Conservation (phyloP, 2,113 vertebrate genomes). For the Semnornis frantzii region DNA sequence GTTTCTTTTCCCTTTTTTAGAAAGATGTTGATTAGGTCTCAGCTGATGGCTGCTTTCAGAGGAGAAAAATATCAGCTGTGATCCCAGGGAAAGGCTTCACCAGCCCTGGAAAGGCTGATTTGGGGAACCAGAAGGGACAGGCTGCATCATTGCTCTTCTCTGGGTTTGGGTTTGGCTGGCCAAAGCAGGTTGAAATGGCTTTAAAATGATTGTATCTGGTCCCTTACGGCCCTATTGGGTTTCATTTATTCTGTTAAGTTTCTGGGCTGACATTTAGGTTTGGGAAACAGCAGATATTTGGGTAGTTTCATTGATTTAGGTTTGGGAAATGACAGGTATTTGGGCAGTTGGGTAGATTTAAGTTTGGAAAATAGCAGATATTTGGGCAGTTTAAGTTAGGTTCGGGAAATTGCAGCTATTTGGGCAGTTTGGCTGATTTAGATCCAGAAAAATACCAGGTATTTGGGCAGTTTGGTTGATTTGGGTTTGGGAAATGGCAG, state of each 20-base stretch:
- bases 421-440: no score
- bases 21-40: conserved; percentile 13
- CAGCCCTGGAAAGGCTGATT: background rate
- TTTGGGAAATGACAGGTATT: background rate
- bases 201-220: background rate
- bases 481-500: no score
- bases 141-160: background rate
- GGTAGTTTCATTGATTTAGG: background rate
- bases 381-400: background rate
- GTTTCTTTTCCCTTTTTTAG: background rate
- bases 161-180: background rate
- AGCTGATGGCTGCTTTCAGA: background rate
- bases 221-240: background rate
- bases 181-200: background rate
- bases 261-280: background rate
- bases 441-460: no score
- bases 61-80: background rate
- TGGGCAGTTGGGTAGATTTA: background rate
- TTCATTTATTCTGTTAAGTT: background rate
- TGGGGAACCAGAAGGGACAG: background rate
- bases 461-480: no score
- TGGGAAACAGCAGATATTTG: background rate
- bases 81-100: background rate
- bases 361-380: background rate
- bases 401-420: no score